phyloP scores from a whole-genome alignment of 2,113 vertebrate genomes.

The Hemiprocne comata region DNA sequence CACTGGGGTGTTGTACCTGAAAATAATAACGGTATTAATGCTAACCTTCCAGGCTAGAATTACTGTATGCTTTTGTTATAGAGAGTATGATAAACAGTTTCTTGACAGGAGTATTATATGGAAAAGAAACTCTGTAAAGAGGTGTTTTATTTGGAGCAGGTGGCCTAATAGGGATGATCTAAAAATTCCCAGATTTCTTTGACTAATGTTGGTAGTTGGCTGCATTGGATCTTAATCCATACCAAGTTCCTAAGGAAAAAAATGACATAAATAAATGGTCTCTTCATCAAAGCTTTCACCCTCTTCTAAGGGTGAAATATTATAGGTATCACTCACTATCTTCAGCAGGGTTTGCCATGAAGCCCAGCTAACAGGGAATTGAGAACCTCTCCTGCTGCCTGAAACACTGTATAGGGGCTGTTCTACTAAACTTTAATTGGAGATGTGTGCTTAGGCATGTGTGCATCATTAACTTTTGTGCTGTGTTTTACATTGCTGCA shows the following conservation, averaged over 20 bases:
- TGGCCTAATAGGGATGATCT: not conserved
- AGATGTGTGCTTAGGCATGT: not conserved
- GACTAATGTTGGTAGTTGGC: not conserved
- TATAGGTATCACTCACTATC: not conserved
- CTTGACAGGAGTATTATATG: not conserved
- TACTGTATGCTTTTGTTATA: not conserved
- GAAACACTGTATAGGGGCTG: not conserved
- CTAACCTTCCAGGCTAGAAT: not conserved
- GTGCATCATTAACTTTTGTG: not conserved
- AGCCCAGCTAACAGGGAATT: fast-evolving
- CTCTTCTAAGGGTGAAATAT: not conserved
- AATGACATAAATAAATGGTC: not conserved
- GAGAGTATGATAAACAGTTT: not conserved
- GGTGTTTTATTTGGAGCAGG: not conserved
- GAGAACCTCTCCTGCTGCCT: not conserved
- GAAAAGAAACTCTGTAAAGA: not conserved
- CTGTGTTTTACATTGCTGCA: not conserved
- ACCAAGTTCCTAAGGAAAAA: not conserved
- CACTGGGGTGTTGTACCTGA: not conserved
- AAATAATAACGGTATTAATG: not conserved
- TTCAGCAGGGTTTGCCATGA: not conserved
- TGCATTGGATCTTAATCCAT: not conserved
- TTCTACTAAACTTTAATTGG: not conserved
- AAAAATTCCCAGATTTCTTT: not conserved
- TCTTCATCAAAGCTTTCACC: not conserved